Base-by-base conservation (phyloP, 1,140 invertebrate genomes). In the Drosophila sechellia region DNA sequence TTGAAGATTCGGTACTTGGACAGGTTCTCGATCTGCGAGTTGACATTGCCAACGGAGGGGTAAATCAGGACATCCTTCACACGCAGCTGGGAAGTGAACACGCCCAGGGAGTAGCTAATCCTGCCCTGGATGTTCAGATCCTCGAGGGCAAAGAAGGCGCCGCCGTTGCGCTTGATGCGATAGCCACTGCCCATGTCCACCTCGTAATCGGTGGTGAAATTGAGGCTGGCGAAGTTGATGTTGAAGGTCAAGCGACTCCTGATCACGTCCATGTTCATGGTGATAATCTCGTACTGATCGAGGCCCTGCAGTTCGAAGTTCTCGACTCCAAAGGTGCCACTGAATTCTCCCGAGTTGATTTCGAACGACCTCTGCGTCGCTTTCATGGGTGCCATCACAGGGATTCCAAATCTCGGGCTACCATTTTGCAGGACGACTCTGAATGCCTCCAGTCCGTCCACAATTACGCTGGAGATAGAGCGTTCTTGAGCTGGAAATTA, bases 1-100 rank as follows among this genome's bases (percentile, higher is more conserved):
- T 91, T 92, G n/a, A 91, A 40, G 34, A 91, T 86, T 37, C 70
- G 52, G 22, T 81, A 77, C 46, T 84, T 81, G 20, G 85, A 87
- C 5, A 92, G 66, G 74, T 85, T 90, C 40, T 90, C 90, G 65
- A 92, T 80, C 42, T 91, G 50, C 1, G 90, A 92, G 1, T 63
- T 60, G 5, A 91, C 90, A 22, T 91, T 81, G 43, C 76, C 90
- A 17, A 85, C 69, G 6, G 31, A 54, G 3, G 77, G 43, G n/a
- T 77, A 72, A 0, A 90, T 17, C 8, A 78, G 37, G 13, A 92
- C 42, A 15, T 75, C 57, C 65, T 80, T 92, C 4, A 92, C 58
- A 12, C 40, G 58, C 6, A 92, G 5, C 5, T 66, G 40, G 3
- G 49, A 34, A 10, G 55, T 68, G 27, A 65, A 45, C n/a, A 60